Evolutionary conservation across 2,888 invertebrate genomes (phyloP).

Genomic region (Gibbula magus): DNA sequence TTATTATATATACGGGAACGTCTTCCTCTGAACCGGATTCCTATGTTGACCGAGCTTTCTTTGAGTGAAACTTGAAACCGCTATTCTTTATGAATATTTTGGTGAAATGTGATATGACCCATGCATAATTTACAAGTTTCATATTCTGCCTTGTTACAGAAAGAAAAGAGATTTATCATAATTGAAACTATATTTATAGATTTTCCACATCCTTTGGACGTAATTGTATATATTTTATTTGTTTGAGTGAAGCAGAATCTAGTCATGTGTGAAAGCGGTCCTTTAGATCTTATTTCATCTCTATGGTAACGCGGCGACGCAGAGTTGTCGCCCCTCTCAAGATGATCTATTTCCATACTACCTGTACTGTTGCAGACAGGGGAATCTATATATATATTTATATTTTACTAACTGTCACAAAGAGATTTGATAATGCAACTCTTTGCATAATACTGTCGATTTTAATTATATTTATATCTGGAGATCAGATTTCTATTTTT

Average conservation of each 20-base stretch:
- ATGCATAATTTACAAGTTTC: too few relatives aligned
- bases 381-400: neutral
- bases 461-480: constrained; percentile 5
- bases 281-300: neutral
- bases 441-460: constrained; percentile 11
- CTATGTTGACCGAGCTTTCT: neutral
- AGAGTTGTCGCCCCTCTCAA: neutral
- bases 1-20: too few relatives aligned
- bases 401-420: constrained; percentile 1
- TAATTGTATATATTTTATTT: neutral
- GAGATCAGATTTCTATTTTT: constrained; percentile 6
- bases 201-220: neutral
- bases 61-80: constrained; percentile 4
- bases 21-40: too few relatives aligned
- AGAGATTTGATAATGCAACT: constrained; percentile 8
- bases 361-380: neutral
- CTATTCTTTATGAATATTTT: neutral
- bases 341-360: neutral
- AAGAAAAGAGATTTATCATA: too few relatives aligned
- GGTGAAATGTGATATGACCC: neutral
- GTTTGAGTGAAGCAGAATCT: neutral
- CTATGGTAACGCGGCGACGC: neutral
- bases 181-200: too few relatives aligned
- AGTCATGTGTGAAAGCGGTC: neutral
- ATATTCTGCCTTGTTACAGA: too few relatives aligned